Conservation (phyloP, 2,797 vertebrate genomes). For the Benthosema pterotum region DNA sequence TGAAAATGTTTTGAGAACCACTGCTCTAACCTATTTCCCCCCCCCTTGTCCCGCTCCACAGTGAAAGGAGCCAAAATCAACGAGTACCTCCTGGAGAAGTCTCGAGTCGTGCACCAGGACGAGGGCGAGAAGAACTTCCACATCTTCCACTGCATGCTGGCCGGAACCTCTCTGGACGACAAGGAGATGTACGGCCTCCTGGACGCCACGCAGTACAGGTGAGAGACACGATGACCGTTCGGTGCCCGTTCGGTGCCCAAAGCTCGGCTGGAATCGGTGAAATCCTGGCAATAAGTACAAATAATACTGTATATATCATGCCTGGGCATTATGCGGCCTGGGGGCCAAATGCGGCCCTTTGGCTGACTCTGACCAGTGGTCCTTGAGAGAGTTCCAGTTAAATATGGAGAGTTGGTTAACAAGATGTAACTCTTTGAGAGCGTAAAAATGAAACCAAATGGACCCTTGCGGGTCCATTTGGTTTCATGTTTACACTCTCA, state of each 20-base stretch:
- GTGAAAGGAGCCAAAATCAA: slow-evolving; percentile 82
- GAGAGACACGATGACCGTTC: slow-evolving; percentile 18
- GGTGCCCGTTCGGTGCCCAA: neutral
- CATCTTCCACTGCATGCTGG: slow-evolving; percentile 84
- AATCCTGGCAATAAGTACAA: neutral
- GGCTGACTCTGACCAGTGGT: too few species aligned
- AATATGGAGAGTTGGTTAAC: too few species aligned
- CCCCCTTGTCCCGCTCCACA: slow-evolving; percentile 35
- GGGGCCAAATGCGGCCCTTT: too few species aligned
- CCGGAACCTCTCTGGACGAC: slow-evolving; percentile 70
- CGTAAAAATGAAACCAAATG: too few species aligned
- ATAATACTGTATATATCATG: too few species aligned
- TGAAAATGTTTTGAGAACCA: too few species aligned
- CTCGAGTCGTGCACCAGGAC: slow-evolving; percentile 80
- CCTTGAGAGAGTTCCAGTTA: too few species aligned
- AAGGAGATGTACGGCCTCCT: slow-evolving; percentile 80
- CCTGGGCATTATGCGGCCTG: too few species aligned
- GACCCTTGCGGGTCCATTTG: too few species aligned
- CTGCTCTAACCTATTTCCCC: too few species aligned
- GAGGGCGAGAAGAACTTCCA: slow-evolving; percentile 81
- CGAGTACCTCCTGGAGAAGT: slow-evolving; percentile 82
- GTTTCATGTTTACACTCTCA: too few species aligned
- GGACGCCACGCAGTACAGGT: slow-evolving; percentile 79
- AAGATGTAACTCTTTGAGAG: too few species aligned
- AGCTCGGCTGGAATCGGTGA: neutral